Conservation (phyloP, 2,113 vertebrate genomes). For the Daubentonia madagascariensis region DNA sequence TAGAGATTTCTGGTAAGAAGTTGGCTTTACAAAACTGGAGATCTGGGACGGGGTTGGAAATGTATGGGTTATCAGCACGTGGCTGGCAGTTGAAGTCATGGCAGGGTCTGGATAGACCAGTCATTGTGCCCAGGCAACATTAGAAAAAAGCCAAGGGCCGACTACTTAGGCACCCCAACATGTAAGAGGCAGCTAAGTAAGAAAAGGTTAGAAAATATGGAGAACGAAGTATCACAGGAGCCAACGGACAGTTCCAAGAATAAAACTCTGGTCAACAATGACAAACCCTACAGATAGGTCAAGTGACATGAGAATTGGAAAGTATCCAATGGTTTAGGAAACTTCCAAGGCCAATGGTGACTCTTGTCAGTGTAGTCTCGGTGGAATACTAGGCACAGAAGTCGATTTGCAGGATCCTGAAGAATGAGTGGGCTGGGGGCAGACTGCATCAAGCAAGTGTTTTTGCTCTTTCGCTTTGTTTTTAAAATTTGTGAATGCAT, state of each 20-base stretch:
- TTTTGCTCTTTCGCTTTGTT: neutral
- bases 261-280: neutral
- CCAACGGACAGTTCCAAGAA: neutral
- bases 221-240: neutral
- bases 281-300: neutral
- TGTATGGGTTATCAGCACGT: neutral
- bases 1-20: constrained; percentile 17
- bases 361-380: neutral
- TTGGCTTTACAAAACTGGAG: neutral
- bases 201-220: neutral
- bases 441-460: neutral
- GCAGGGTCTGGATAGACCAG: neutral
- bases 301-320: neutral
- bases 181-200: neutral
- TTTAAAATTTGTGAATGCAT: neutral
- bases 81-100: neutral
- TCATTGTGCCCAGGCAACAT: neutral
- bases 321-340: neutral
- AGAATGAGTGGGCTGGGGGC: neutral
- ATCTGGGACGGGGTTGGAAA: neutral
- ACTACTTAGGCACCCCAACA: neutral
- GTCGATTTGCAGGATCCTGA: neutral
- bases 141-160: neutral
- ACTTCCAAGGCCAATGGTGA: neutral
- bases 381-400: neutral